Percentiles rank a stretch among this genome's conserved stretches.
These are phyloP conservation scores for Lophotis ruficrista DNA, from an alignment of 2,113 vertebrate species.

Conservation along the genomic window DNA sequence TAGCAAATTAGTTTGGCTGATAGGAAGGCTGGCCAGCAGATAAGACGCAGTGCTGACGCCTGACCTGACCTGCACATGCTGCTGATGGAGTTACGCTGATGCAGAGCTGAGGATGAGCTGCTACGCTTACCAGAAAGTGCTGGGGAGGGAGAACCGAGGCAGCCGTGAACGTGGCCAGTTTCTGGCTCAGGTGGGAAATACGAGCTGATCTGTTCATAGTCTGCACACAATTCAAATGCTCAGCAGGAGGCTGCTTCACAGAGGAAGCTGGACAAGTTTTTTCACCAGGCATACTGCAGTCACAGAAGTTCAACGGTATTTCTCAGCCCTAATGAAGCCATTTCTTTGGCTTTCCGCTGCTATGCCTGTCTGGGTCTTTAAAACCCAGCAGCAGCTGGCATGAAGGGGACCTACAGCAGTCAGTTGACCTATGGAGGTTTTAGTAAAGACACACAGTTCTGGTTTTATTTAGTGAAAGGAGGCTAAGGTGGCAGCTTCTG, in stretches of 20 bases:
- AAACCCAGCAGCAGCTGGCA: background rate
- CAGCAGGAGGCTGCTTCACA: background rate
- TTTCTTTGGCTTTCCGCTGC: background rate
- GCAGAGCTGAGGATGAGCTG: background rate
- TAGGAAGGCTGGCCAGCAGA: constrained; percentile 31
- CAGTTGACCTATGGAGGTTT: background rate
- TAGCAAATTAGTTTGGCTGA: constrained; percentile 47
- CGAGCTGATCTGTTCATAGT: background rate
- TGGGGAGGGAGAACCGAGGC: background rate
- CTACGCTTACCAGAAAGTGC: background rate
- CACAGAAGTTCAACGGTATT: background rate
- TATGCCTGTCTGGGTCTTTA: background rate
- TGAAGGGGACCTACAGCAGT: background rate
- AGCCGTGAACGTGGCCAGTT: background rate
- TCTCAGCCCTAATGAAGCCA: background rate
- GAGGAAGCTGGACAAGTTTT: background rate
- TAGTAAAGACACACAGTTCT: background rate
- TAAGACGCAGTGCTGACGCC: background rate
- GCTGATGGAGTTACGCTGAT: background rate
- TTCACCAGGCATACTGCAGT: background rate
- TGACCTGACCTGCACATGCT: background rate
- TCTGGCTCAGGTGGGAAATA: background rate
- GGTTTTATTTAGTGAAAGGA: no score
- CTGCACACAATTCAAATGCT: background rate
- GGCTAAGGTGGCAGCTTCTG: no score